These are phyloP conservation scores for Pteronotus mesoamericanus DNA, from an alignment of 2,797 vertebrate genomes.

Conservation along the genomic window DNA sequence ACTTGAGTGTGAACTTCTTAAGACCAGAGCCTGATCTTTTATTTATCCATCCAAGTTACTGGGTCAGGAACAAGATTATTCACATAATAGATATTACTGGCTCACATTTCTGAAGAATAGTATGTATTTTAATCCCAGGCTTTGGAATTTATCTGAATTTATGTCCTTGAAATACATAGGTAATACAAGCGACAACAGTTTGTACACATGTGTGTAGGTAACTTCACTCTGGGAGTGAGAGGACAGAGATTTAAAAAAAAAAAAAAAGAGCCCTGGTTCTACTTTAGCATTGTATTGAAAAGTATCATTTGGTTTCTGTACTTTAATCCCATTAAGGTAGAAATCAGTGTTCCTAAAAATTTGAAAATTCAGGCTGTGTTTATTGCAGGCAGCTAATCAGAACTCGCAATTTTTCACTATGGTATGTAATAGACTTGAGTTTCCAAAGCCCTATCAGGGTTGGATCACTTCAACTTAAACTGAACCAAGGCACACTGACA, in stretches of 20 bases:
- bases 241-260: neutral
- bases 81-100: neutral
- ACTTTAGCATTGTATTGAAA: neutral
- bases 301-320: neutral
- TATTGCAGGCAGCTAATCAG: neutral
- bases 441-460: constrained; percentile 46
- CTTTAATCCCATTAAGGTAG: neutral
- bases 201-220: neutral
- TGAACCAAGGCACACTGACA: constrained; percentile 54
- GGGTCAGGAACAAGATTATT: neutral
- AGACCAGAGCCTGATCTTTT: neutral
- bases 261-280: neutral
- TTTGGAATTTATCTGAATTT: neutral
- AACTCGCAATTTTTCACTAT: constrained; percentile 42
- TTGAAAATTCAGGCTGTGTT: neutral
- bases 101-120: neutral
- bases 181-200: neutral
- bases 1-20: neutral
- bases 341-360: neutral
- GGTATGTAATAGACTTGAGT: constrained; percentile 42
- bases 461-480: constrained; percentile 52
- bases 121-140: neutral
- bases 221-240: neutral
- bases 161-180: neutral
- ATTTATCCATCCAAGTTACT: neutral